Base-by-base conservation (phyloP, 2,797 vertebrate genomes). In the Sardinella longiceps region DNA sequence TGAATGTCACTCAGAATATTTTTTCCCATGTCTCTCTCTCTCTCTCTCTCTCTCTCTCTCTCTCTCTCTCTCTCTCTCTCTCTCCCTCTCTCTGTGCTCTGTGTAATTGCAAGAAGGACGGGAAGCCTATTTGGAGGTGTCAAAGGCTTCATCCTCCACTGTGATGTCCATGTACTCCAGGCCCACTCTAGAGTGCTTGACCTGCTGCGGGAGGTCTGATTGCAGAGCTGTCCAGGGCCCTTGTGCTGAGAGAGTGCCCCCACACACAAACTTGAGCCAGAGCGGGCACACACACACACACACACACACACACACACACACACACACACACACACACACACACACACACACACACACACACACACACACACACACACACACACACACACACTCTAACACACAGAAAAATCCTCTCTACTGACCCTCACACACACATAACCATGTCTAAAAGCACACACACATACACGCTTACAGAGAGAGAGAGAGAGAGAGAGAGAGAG, bases 241-340 rank as follows among this genome's bases (percentile, higher is more conserved):
- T 43, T 77, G 18, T 77, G 70, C 15, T 77, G 33, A 5, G 1
- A 77, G 70, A 77, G 37, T 43, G 37, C 70, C 70, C 15, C 33
- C 70, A 39, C 70, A 43, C 70, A 20, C 37, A 74, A 66, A 66
- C 48, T 66, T 30, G 12, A 30, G 11, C 30, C 28, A 66, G 28
- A n/a, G 25, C 30, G 5, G 2, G 12, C 60, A 28, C 25, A 10
- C 51, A 23, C 51, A 53, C 51, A 53, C 51, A 53, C 50, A 51
- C 3, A 60, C 58, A 30, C 53, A 11, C 60, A 28, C 58, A 60
- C n/a, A 60, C 15, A 25, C 58, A 60, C 58, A 60, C n/a, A 60
- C 58, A 60, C 58, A 60, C 58, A 58, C 51, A 56, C 51, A 56
- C 51, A 56, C 51, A 56, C 51, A 56, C 51, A 56, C 51, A 56